These are phyloP conservation scores for Epinephelus lanceolatus DNA, from an alignment of 2,113 vertebrate species.

Conservation along the genomic window DNA sequence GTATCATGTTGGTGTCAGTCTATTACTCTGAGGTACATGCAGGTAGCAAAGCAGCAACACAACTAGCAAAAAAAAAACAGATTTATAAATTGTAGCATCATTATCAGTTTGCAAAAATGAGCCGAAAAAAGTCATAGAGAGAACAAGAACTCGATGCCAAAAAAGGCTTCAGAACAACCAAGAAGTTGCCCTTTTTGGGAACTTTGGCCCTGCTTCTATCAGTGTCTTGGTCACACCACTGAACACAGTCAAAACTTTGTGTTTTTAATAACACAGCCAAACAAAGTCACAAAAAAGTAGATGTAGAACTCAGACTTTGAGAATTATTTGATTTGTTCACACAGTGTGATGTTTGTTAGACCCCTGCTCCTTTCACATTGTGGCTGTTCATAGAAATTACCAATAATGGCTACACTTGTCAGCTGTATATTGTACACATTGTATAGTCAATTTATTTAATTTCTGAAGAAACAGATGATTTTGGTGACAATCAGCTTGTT, in stretches of 20 bases:
- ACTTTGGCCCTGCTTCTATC: constrained; percentile 1
- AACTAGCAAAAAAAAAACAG: not conserved
- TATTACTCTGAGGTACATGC: not conserved
- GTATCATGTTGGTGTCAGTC: not conserved
- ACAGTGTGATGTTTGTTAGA: not conserved
- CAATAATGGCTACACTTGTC: not conserved
- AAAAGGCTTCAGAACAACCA: not conserved
- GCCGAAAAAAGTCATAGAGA: not conserved
- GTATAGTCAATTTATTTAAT: not conserved
- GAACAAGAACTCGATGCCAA: not conserved
- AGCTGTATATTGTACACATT: not conserved
- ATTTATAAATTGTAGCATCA: not conserved
- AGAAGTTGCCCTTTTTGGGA: constrained; percentile 10
- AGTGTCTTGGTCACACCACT: not conserved
- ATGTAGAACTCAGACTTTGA: not conserved
- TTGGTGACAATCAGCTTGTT: not conserved
- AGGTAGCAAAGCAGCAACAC: not conserved
- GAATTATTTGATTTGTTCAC: not conserved
- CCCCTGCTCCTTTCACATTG: not conserved
- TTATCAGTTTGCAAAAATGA: not conserved
- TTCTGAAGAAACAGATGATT: not conserved
- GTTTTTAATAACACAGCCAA: not conserved
- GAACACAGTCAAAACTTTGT: not conserved
- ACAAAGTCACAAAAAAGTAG: not conserved
- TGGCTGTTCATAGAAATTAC: not conserved